A percentile compares a stretch with the other conserved stretches of the same genome.
phyloP scores from a whole-genome alignment of 2,113 vertebrate genomes.

The Myanophis thanlyinensis region DNA sequence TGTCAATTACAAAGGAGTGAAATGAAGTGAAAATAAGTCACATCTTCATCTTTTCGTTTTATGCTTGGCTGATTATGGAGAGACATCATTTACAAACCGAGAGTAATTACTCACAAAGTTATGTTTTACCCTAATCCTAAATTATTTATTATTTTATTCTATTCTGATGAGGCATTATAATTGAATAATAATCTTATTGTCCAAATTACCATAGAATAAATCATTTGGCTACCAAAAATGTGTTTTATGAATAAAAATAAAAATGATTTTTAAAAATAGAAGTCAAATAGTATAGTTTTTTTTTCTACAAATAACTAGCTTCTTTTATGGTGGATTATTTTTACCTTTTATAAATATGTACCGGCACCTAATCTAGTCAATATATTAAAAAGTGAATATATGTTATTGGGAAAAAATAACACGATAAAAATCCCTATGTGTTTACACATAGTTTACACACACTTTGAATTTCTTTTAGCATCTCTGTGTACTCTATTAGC shows the following conservation, averaged over 20 bases:
- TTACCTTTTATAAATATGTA: conserved; percentile 34
- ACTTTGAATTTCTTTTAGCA: conserved; percentile 27
- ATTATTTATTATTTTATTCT: conserved; percentile 78
- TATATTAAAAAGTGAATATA: conserved; percentile 18
- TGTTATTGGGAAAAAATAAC: conserved; percentile 7
- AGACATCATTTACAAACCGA: conserved; percentile 91
- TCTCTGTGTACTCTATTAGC: conserved; percentile 15
- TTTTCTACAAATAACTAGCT: not conserved
- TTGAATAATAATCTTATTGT: conserved; percentile 45
- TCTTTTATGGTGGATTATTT: conserved; percentile 27
- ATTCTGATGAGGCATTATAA: conserved; percentile 32
- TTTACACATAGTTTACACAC: conserved; percentile 32
- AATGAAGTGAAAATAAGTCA: conserved; percentile 95
- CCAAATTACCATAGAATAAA: conserved; percentile 28
- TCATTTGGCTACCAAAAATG: conserved; percentile 14
- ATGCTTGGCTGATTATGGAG: conserved; percentile 86
- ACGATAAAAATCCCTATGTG: conserved; percentile 25
- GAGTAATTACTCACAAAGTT: conserved; percentile 92
- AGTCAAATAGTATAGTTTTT: not conserved
- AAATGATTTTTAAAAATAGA: not conserved
- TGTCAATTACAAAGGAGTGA: conserved; percentile 98
- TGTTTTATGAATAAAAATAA: conserved; percentile 31
- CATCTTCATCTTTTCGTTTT: conserved; percentile 99
- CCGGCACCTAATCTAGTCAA: conserved; percentile 31
- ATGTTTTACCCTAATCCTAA: conserved; percentile 79